Evolutionary conservation across 2,888 invertebrate species (phyloP), one percentile per base, ranked within the genome.

Genomic region (Calameuta idolon): DNA sequence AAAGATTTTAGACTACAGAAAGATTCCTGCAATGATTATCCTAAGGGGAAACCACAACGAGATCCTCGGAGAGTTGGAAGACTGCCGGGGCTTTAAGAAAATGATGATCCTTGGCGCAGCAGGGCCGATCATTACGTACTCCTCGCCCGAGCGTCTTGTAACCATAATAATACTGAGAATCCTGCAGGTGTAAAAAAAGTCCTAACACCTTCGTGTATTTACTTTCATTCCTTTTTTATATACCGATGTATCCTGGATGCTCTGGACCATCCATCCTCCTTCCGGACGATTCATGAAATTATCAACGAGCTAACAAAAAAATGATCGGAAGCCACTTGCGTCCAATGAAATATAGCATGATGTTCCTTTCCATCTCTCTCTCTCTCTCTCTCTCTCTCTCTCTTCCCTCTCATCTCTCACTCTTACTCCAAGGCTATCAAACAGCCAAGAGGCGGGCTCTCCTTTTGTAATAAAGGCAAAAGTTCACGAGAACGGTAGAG

Each of bases 381-480:
- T 68, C 33, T 33, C 33, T 33, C 33, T 33, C 33, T 33, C 33
- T 33, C 31, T 34, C 69, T 76, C 37, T 77, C n/a, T 69, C 55
- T 75, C 69, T 76, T 69, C 74, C 69, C 74, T 75, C 80, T 77
- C 76, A 75, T 33, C 76, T 78, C 74, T 34, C 76, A 77, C 77
- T 31, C 73, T 69, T 15, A 55, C 71, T 30, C 68, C 71, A 15
- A 40, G 40, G 15, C 40, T 40, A 40, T 15, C 40, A 40, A 40
- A 40, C 40, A 15, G 40, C 40, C 40, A 40, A 40, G 40, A 40
- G 40, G 40, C 40, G 40, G 40, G 40, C 40, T 40, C 40, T 40
- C 40, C 40, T 5, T 40, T 40, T 40, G 40, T 40, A 40, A 40
- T 40, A 40, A 40, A 40, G 40, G 40, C 40, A 40, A 40, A 40